Evolutionary conservation across 2,888 invertebrate genomes (phyloP), one percentile per base, ranked within the genome.

Genomic region (Escarpia spicata): DNA sequence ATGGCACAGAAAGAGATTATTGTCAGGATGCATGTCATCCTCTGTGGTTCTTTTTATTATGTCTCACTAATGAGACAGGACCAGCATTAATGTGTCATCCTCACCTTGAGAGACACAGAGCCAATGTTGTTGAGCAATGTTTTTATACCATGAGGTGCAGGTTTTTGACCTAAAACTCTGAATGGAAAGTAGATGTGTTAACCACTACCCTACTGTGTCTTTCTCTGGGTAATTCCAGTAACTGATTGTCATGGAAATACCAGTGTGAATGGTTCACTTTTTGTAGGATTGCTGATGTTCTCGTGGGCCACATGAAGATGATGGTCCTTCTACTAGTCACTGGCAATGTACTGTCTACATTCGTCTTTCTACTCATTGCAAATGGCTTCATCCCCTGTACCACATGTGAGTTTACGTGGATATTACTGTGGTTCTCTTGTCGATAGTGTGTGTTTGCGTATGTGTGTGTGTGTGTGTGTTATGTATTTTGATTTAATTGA

Each of bases 221-320:
- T 52, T 52, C 52, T 52, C 52, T 12, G 12, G 52, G 12, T 52
- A 26, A 75, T n/a, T 75, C n/a, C n/a, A 75, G 75, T 75, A 75
- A 26, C 19, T 75, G 26, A 26, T 19, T 75, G 26, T 60, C 60
- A 19, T 75, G 19, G 75, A 75, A 75, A 75, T 75, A 75, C 75
- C 6, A 75, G 75, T 26, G 75, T 75, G 19, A 75, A 26, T 26
- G 75, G 75, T 75, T 75, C 19, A 26, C 44, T 91, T 58, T 19
- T 93, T 91, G 31, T 93, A 94, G 94, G 90, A 90, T 93, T 1
- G 94, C 94, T 2, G 94, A 94, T 91, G 9, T 93, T 19, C 92
- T 94, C 58, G 91, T 60, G 91, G 93, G 93, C 44, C 58, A 93
- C 45, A 94, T 94, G 94, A 94, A 94, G 94, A 10, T 92, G 89